Evolutionary conservation across 2,888 invertebrate genomes (phyloP), one percentile per base, ranked within the genome.

Genomic region (Morpho deidamia): DNA sequence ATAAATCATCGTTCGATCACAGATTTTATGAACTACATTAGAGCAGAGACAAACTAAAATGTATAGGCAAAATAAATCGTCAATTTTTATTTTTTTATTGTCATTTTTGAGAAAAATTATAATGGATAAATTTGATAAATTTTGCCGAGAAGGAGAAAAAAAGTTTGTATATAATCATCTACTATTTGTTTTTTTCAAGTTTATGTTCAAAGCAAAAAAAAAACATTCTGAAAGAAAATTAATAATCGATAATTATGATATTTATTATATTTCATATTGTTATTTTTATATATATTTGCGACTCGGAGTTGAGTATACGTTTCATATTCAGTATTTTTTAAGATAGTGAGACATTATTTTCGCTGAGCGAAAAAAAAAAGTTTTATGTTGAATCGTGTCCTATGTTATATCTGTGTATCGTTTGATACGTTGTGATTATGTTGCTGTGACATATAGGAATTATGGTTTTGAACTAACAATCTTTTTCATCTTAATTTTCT

Each of bases 381-480:
- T 71, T 72, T 70, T 76, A 40, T 56, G 55, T 66, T 74, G 70
- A 67, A 7, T 33, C 23, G 14, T 61, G 57, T 65, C 45, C 63
- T 71, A 72, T 75, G 68, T 73, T 72, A 62, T 64, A 63, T 59
- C 63, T 69, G 63, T 42, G 78, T 85, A 81, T 83, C 75, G 65
- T 61, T 70, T 70, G 81, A 83, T 84, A 85, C 83, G 60, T 75
- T 79, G 87, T 88, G 87, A 87, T 88, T 82, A 71, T 72, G 74
- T 84, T 84, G 85, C 86, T 88, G 87, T 88, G 87, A 87, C 80
- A 61, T 75, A 59, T 77, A 68, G 73, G 56, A 42, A 49, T 48
- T 61, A 53, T 53, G 53, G 60, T 64, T 61, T 63, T 63, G 56
- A 64, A 63, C 64, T 68, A 64, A 66, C 60, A 49, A 59, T 61